These are phyloP conservation scores for Steinernema hermaphroditum DNA, from an alignment of 2,888 invertebrate species.

Conservation along the genomic window DNA sequence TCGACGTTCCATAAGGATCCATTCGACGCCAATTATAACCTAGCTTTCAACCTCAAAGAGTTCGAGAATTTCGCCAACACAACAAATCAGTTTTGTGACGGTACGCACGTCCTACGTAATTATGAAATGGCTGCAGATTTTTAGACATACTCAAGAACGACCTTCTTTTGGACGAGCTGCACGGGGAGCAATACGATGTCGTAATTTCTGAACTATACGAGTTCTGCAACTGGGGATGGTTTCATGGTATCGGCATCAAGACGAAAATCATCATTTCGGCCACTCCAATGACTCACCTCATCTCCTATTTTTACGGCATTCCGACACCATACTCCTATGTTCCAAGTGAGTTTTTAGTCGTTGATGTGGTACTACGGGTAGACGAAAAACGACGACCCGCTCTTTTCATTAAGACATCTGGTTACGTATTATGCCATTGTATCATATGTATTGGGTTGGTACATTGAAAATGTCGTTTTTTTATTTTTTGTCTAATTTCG, in stretches of 20 bases:
- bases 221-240: constrained; percentile 12
- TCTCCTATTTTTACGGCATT: background rate
- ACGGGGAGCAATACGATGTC: background rate
- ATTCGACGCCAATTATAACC: background rate
- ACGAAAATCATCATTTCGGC: background rate
- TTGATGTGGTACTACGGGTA: too few species aligned
- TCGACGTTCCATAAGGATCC: background rate
- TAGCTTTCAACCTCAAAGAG: background rate
- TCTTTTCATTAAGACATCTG: too few species aligned
- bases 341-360: background rate
- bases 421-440: too few species aligned
- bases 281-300: background rate
- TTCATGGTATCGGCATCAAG: background rate
- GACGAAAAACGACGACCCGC: too few species aligned
- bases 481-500: too few species aligned
- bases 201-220: background rate
- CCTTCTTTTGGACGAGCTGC: background rate
- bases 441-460: too few species aligned
- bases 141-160: constrained; percentile 3
- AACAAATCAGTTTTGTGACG: background rate
- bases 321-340: background rate
- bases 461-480: too few species aligned
- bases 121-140: background rate
- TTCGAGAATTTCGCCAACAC: constrained; percentile 2
- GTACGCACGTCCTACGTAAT: background rate